Conservation (phyloP, 2,797 vertebrate species). For the Siniperca scherzeri region DNA sequence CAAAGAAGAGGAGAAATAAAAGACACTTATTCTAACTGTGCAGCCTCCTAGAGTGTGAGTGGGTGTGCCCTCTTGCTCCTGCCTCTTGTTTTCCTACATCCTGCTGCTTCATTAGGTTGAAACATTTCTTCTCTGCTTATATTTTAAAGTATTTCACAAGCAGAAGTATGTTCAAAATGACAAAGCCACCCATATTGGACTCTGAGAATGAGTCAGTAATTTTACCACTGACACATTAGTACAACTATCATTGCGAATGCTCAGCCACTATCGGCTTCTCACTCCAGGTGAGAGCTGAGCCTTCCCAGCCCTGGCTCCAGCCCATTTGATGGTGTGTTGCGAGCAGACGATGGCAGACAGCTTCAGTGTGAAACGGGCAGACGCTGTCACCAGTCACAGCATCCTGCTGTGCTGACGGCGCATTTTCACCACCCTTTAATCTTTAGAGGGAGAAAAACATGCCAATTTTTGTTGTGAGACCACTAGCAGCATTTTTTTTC, state of each 20-base stretch:
- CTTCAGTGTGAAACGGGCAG: conserved; percentile 61
- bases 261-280: conserved; percentile 60
- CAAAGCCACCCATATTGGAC: neutral
- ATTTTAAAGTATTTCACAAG: conserved; percentile 17
- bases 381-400: conserved; percentile 57
- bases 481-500: conserved; percentile 25
- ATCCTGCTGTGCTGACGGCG: conserved; percentile 57
- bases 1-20: conserved; percentile 53
- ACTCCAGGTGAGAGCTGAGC: conserved; percentile 67
- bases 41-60: conserved; percentile 43
- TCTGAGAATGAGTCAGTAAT: conserved; percentile 48
- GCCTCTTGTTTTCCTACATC: conserved; percentile 32
- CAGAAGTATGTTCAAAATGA: conserved; percentile 12
- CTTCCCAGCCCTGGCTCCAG: conserved; percentile 49
- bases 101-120: conserved; percentile 4
- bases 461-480: conserved; percentile 32
- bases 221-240: conserved; percentile 47
- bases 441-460: conserved; percentile 46
- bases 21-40: conserved; percentile 53
- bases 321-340: conserved; percentile 53
- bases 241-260: conserved; percentile 43
- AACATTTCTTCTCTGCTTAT: conserved; percentile 9
- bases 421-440: conserved; percentile 66
- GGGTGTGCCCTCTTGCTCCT: conserved; percentile 43
- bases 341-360: conserved; percentile 62